Conservation (phyloP, 1,140 invertebrate genomes). For the Hycleus phaleratus region DNA sequence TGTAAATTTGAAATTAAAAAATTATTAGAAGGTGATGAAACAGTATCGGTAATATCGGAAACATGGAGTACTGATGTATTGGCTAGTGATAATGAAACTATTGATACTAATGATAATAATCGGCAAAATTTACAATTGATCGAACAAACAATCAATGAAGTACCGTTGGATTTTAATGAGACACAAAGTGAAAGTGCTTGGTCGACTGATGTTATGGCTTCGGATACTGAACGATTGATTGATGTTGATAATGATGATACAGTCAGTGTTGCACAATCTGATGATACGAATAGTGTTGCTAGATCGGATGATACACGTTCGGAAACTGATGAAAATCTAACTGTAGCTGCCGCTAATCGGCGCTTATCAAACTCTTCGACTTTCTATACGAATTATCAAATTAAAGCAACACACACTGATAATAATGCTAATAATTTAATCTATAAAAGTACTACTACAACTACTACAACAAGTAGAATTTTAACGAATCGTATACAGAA, state of each 20-base stretch:
- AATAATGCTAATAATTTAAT: constrained; percentile 43
- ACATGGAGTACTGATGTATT: constrained; percentile 97
- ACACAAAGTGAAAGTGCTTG: constrained; percentile 90
- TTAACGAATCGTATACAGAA: neutral
- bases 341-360: constrained; percentile 14
- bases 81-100: constrained; percentile 87
- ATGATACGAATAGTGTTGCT: constrained; percentile 53
- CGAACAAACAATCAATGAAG: constrained; percentile 29
- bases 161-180: constrained; percentile 68
- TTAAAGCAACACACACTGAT: constrained; percentile 18
- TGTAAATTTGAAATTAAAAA: constrained; percentile 97
- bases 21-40: constrained; percentile 80
- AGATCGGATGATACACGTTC: constrained; percentile 64
- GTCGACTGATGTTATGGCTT: constrained; percentile 94
- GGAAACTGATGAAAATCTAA: constrained; percentile 45
- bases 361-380: constrained; percentile 25
- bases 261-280: constrained; percentile 63
- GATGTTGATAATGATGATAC: constrained; percentile 81
- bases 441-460: constrained; percentile 4
- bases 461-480: neutral
- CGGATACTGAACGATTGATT: constrained; percentile 85
- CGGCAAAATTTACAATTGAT: constrained; percentile 40
- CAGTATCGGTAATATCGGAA: constrained; percentile 90
- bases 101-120: constrained; percentile 54
- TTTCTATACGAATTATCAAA: neutral